A percentile compares a stretch with the other conserved stretches of the same genome.
Conservation (phyloP, 92 coral and sea anemone species). For the Nematostella vectensis region DNA sequence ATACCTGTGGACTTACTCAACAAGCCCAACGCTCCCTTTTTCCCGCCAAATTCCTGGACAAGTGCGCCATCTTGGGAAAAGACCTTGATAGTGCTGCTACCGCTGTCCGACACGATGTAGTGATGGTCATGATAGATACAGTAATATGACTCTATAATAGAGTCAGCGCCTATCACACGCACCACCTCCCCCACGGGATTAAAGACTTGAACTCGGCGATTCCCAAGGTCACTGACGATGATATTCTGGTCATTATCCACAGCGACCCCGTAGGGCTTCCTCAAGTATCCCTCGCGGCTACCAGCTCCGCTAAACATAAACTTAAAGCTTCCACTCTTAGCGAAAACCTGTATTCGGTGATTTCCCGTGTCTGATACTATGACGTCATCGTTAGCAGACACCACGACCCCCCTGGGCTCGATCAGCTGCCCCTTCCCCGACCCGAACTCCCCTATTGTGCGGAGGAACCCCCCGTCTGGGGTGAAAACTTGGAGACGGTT, state of each 20-base stretch:
- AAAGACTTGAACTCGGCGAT: slow-evolving; percentile 38
- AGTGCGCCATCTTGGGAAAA: slow-evolving; percentile 16
- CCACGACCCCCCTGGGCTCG: slow-evolving; percentile 15
- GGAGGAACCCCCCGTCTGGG: slow-evolving; percentile 6
- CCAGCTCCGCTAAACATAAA: slow-evolving; percentile 19
- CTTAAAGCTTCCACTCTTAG: slow-evolving; percentile 11
- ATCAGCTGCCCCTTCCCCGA: slow-evolving; percentile 14
- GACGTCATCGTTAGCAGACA: slow-evolving; percentile 15
- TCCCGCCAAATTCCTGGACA: slow-evolving; percentile 12
- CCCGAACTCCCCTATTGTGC: slow-evolving; percentile 13
- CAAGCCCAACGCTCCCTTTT: slow-evolving; percentile 12
- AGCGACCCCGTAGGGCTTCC: slow-evolving; percentile 45
- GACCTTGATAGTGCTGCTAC: not conserved
- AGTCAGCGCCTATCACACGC: slow-evolving; percentile 16
- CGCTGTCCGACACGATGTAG: slow-evolving; percentile 29
- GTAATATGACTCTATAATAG: slow-evolving; percentile 13
- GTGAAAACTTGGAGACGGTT: slow-evolving; percentile 20
- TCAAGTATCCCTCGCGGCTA: slow-evolving; percentile 8
- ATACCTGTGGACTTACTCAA: too few species aligned
- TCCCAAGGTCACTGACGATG: slow-evolving; percentile 51
- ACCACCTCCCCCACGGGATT: slow-evolving; percentile 26
- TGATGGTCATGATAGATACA: slow-evolving; percentile 20
- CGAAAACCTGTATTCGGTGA: slow-evolving; percentile 26
- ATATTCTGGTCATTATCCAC: slow-evolving; percentile 26
- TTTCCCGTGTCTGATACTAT: slow-evolving; percentile 15